Percentiles rank a stretch among this genome's conserved stretches.
phyloP scores from a whole-genome alignment of 1,140 invertebrate genomes.

The Galleria mellonella region DNA sequence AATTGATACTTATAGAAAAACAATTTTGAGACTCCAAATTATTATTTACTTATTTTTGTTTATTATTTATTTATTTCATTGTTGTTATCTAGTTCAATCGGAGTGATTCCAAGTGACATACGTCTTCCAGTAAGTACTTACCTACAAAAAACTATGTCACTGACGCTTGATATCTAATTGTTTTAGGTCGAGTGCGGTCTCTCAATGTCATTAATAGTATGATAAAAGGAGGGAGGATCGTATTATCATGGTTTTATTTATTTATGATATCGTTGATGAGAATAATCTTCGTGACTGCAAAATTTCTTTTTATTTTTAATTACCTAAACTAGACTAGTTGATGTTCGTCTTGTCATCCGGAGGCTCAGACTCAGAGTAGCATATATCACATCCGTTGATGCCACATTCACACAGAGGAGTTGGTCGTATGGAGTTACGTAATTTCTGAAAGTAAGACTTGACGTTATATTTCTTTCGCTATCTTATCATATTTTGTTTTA shows the following conservation, averaged over 20 bases:
- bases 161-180: slow-evolving; percentile 26
- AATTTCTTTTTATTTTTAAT: not conserved
- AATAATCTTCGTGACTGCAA: no score
- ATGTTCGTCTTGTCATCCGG: slow-evolving; percentile 57
- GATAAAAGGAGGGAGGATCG: slow-evolving; percentile 43
- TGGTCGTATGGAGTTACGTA: slow-evolving; percentile 58
- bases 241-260: slow-evolving; percentile 46
- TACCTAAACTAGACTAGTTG: slow-evolving; percentile 35
- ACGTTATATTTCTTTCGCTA: not conserved
- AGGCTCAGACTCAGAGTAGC: slow-evolving; percentile 60
- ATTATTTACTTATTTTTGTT: no score
- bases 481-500: slow-evolving; percentile 8
- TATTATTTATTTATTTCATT: no score
- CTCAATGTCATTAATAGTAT: slow-evolving; percentile 30
- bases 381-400: slow-evolving; percentile 58
- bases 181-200: slow-evolving; percentile 45
- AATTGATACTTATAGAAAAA: no score
- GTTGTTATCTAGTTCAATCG: no score
- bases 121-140: slow-evolving; percentile 22
- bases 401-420: slow-evolving; percentile 61
- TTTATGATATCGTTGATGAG: slow-evolving; percentile 31
- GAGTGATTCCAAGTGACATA: slow-evolving; percentile 15
- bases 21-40: no score
- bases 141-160: slow-evolving; percentile 31
- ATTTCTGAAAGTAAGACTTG: slow-evolving; percentile 48